Percentiles rank a stretch among this genome's conserved stretches.
Evolutionary conservation across 2,888 invertebrate species (phyloP).

Genomic region (Poecilobothrus nobilitatus): DNA sequence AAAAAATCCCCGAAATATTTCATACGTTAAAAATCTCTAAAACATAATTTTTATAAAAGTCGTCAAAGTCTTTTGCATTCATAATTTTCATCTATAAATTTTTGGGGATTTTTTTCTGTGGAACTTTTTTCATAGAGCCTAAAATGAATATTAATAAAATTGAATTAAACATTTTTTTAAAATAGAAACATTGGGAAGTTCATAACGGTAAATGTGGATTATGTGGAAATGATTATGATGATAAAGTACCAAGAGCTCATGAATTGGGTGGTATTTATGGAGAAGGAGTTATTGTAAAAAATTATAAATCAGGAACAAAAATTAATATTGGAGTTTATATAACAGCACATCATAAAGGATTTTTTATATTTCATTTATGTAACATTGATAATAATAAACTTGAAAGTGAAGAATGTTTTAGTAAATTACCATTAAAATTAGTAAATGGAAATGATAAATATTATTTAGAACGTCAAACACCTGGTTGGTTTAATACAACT

Average conservation of each 20-base stretch:
- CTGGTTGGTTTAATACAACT: conserved; percentile 25
- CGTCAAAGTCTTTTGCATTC: no score
- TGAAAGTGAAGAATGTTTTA: conserved; percentile 47
- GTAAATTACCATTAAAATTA: conserved; percentile 32
- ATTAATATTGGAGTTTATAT: conserved; percentile 38
- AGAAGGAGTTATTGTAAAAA: conserved; percentile 44
- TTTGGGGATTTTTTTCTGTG: no score
- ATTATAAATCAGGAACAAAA: conserved; percentile 34
- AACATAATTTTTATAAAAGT: no score
- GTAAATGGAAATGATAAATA: conserved; percentile 25
- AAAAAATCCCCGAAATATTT: no score
- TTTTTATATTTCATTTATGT: conserved; percentile 47
- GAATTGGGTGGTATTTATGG: conserved; percentile 50
- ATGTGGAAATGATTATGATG: conserved; percentile 48
- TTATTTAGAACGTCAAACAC: conserved; percentile 16
- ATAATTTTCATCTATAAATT: no score
- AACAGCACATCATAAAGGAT: conserved; percentile 46
- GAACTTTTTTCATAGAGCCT: no score
- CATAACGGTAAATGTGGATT: conserved; percentile 48
- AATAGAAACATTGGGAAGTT: conserved; percentile 42
- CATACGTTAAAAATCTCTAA: no score
- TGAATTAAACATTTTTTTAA: no score
- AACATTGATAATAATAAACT: conserved; percentile 38
- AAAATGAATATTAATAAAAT: no score
- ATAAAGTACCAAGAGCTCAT: conserved; percentile 44